These are phyloP conservation scores for Elanus axillaris DNA, from an alignment of 2,113 vertebrate genomes.

Conservation along the genomic window DNA sequence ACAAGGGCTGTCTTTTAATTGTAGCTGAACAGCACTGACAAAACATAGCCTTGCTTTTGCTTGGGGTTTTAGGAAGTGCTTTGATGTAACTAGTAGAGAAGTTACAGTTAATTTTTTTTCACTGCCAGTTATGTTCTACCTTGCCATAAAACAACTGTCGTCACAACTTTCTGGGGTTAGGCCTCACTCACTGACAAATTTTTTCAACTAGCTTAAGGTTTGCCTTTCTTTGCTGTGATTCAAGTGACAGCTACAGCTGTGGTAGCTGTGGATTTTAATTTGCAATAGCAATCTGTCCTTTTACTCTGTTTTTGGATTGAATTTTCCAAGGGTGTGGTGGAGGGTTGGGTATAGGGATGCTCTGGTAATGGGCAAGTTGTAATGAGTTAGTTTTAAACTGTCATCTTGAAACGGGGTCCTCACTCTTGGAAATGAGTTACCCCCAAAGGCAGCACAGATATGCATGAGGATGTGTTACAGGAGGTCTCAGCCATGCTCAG, in stretches of 20 bases:
- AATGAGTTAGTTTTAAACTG: background rate
- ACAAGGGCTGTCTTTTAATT: constrained; percentile 21
- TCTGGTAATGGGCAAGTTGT: background rate
- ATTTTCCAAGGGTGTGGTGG: background rate
- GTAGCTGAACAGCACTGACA: background rate
- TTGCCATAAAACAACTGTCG: background rate
- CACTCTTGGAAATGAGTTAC: background rate
- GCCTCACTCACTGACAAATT: background rate
- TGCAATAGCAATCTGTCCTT: background rate
- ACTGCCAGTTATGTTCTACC: constrained; percentile 8
- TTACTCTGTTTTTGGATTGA: background rate
- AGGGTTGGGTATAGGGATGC: background rate
- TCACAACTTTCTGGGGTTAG: background rate
- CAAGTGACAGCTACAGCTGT: background rate
- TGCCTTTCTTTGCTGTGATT: background rate
- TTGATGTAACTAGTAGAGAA: constrained; percentile 20
- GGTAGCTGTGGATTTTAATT: background rate
- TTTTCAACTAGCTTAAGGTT: background rate
- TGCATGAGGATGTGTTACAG: rapidly evolving
- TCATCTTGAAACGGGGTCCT: background rate
- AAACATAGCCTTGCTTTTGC: constrained; percentile 12
- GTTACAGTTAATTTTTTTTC: background rate
- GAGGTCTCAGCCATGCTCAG: background rate
- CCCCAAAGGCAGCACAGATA: background rate
- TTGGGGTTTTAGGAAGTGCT: background rate